Conservation (phyloP, 2,797 vertebrate genomes). For the Girardinus metallicus region DNA sequence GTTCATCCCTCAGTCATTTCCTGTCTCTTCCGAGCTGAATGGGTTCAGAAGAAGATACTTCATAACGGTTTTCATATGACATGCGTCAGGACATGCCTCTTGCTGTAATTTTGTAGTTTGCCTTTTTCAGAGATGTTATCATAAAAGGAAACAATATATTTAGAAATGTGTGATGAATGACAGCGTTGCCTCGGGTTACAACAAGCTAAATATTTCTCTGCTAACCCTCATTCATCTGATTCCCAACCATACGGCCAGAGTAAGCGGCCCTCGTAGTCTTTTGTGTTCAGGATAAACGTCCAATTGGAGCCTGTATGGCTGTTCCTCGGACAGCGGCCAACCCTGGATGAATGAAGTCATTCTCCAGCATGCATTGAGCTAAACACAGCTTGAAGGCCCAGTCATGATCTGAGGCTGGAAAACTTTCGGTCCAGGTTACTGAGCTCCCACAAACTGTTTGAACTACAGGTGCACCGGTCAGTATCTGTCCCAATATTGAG, state of each 20-base stretch:
- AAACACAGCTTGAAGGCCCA: conserved; percentile 2
- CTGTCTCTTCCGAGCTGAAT: background rate
- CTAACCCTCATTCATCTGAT: background rate
- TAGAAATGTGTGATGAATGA: background rate
- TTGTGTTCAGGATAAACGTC: conserved; percentile 5
- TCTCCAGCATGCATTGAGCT: conserved; percentile 1
- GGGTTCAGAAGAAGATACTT: background rate
- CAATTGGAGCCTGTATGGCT: background rate
- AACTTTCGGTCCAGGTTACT: background rate
- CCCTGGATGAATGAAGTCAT: conserved; percentile 11
- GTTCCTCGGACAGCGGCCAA: conserved; percentile 15
- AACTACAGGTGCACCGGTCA: too few relatives aligned
- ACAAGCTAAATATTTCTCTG: background rate
- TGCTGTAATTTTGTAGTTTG: too few relatives aligned
- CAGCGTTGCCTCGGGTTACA: background rate
- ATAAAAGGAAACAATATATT: background rate
- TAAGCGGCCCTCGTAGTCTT: background rate
- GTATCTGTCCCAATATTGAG: too few relatives aligned
- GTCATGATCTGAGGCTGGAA: conserved; percentile 8
- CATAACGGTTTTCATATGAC: background rate
- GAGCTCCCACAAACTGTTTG: background rate
- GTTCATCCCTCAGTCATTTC: background rate
- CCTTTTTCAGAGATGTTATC: background rate
- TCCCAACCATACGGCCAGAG: background rate
- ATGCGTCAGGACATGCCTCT: background rate